These are phyloP conservation scores for Melanotus villosus DNA, from an alignment of 2,888 invertebrate genomes.

Conservation along the genomic window DNA sequence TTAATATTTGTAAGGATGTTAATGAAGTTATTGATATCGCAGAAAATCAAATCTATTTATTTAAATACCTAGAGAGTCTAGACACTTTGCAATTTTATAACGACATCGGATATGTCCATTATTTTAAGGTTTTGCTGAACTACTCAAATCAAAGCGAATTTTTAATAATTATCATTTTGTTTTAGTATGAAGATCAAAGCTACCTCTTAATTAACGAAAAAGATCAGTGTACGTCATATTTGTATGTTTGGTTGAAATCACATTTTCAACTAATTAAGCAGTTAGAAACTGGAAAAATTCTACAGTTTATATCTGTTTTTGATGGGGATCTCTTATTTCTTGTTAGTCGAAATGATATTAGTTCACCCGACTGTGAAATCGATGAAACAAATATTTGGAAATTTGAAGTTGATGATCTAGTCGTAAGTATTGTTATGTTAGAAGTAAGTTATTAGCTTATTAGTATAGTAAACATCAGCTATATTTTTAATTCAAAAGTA, in stretches of 20 bases:
- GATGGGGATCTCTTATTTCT: conserved; percentile 63
- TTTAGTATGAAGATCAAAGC: conserved; percentile 54
- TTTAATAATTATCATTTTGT: not conserved
- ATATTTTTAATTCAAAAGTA: too few relatives aligned
- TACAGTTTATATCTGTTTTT: conserved; percentile 66
- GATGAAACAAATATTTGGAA: conserved; percentile 67
- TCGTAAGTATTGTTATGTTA: conserved; percentile 57
- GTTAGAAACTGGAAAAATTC: conserved; percentile 68
- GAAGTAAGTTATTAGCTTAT: too few relatives aligned
- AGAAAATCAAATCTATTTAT: conserved; percentile 66
- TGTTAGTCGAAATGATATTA: conserved; percentile 59
- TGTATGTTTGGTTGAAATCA: conserved; percentile 66
- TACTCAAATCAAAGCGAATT: conserved; percentile 13
- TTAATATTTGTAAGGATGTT: conserved; percentile 61
- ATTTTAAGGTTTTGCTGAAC: conserved; percentile 58
- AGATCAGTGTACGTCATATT: conserved; percentile 66
- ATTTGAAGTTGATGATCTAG: conserved; percentile 59
- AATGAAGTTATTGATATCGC: conserved; percentile 58
- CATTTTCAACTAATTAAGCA: conserved; percentile 58
- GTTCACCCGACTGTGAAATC: conserved; percentile 56
- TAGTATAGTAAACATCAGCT: too few relatives aligned
- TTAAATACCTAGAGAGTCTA: conserved; percentile 69
- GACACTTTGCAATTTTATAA: conserved; percentile 60
- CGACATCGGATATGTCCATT: conserved; percentile 59
- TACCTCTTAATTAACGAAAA: conserved; percentile 67